Base-by-base conservation (phyloP, 2,888 invertebrate species). In the Icerya purchasi region DNA sequence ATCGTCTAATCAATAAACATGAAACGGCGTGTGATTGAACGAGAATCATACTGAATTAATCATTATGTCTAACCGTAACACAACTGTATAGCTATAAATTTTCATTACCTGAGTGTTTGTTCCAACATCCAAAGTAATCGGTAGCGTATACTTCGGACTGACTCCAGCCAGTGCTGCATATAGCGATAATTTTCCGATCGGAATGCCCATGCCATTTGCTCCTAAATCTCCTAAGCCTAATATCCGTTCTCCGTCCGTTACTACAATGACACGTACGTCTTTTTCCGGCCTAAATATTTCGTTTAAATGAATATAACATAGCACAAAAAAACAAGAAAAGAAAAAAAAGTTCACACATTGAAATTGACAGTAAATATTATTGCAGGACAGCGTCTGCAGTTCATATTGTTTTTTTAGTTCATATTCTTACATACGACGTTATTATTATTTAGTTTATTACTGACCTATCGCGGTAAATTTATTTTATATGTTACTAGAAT, bases 191-290 rank as follows among this genome's bases (percentile, higher is more conserved):
- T 98, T 99, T 64, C 98, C 98, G 52, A 96, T 84, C 1, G 98
- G 97, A 68, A 98, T 99, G 55, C 97, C 98, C 94, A 98, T 98
- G 14, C 98, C 98, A 70, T 89, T 86, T 2, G 90, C 92, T 5
- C 98, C 98, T 64, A 97, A 77, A 74, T 98, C 98, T 2, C 98
- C 98, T 58, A 98, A 77, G 2, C 98, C 98, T 60, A 99, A 76
- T 71, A 99, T 98, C 59, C 98, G 80, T 73, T 98, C 97, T 19
- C 98, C 98, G 71, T 98, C 98, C 0, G 98, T 98, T 52, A 97
- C 96, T 10, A 93, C 92, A 67, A 90, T 83, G 1, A 87, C 90
- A 3, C 88, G 79, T 2, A 91, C 83, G 69, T 91, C 88, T 22
- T 78, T 75, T 70, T 89, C 89, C 0, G 90, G 90, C 86, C 86